Evolutionary conservation across 2,888 invertebrate species (phyloP).

Genomic region (Syritta pipiens): DNA sequence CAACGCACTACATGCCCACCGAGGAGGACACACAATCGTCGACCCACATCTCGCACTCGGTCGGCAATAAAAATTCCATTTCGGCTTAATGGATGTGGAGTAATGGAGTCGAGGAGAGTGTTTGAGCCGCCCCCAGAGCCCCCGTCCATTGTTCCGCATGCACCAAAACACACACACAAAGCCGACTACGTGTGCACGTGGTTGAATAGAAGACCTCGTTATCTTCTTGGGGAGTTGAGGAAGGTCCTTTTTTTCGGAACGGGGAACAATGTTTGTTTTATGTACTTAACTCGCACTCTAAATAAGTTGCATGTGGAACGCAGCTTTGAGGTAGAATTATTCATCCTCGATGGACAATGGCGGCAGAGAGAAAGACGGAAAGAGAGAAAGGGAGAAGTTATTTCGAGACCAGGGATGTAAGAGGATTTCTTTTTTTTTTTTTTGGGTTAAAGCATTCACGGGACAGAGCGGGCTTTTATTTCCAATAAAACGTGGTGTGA

Average conservation of each 20-base stretch:
- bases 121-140: not conserved
- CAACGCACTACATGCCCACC: slow-evolving; percentile 22
- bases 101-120: not conserved
- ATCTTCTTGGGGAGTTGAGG: not conserved
- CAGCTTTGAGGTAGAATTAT: slow-evolving; percentile 9
- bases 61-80: slow-evolving; percentile 59
- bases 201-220: slow-evolving; percentile 14
- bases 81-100: slow-evolving; percentile 38
- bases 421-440: too few species aligned
- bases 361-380: too few species aligned
- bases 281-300: slow-evolving; percentile 11
- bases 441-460: too few species aligned
- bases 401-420: too few species aligned
- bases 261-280: slow-evolving; percentile 2
- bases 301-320: slow-evolving; percentile 15
- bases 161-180: not conserved
- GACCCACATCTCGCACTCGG: slow-evolving; percentile 35
- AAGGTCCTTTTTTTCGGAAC: slow-evolving; percentile 2
- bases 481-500: too few species aligned
- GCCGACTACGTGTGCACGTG: slow-evolving; percentile 27
- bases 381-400: too few species aligned
- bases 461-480: too few species aligned
- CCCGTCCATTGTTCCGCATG: not conserved
- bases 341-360: too few species aligned
- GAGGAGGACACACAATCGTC: slow-evolving; percentile 27